These are phyloP conservation scores for Callyntrura guangdongensis DNA, from an alignment of 2,888 invertebrate genomes.

Conservation along the genomic window DNA sequence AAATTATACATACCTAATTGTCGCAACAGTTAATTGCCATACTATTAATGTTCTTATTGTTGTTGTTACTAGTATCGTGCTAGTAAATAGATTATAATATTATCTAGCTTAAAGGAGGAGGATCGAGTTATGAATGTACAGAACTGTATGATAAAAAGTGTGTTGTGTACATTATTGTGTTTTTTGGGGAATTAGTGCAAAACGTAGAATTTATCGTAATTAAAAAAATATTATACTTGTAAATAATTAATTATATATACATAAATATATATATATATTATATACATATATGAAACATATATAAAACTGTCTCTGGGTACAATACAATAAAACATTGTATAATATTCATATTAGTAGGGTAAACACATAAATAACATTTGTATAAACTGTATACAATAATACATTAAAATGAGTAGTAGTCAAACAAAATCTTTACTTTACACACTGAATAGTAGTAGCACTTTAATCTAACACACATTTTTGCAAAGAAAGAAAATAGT, in stretches of 20 bases:
- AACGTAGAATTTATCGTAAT: not conserved
- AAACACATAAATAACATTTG: not conserved
- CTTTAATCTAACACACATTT: not conserved
- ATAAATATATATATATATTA: not conserved
- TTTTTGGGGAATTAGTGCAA: conserved; percentile 57
- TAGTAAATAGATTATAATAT: not conserved
- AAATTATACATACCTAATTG: not conserved
- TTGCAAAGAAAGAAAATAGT: no score
- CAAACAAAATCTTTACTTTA: not conserved
- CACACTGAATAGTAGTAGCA: not conserved
- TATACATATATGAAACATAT: not conserved
- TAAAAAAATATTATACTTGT: not conserved
- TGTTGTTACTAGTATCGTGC: not conserved
- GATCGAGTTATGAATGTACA: conserved; percentile 3
- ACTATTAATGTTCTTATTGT: conserved; percentile 2
- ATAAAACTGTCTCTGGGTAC: conserved; percentile 70
- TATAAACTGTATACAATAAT: not conserved
- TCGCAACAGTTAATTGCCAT: not conserved
- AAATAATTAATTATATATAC: not conserved
- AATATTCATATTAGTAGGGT: not conserved
- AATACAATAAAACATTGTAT: conserved; percentile 60
- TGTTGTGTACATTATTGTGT: conserved; percentile 61
- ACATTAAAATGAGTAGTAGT: not conserved
- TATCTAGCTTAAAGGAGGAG: not conserved
- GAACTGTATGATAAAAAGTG: conserved; percentile 18